Evolutionary conservation across 1,140 invertebrate genomes (phyloP).

Genomic region (Heliconius eleuchia): DNA sequence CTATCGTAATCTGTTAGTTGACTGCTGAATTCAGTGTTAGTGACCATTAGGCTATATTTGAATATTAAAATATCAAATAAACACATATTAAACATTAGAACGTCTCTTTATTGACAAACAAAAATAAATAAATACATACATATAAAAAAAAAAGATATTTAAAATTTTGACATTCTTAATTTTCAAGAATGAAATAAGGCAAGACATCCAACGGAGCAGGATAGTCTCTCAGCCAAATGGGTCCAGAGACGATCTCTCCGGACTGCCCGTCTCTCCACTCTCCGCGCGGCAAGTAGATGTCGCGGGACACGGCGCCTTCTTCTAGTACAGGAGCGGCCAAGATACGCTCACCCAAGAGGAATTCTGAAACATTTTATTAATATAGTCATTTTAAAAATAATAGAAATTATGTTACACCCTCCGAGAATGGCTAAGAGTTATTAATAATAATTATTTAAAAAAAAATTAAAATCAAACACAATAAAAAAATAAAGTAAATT

Average conservation of each 20-base stretch:
- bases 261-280: conserved; percentile 52
- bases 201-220: conserved; percentile 85
- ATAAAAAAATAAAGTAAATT: no score
- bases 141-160: background rate
- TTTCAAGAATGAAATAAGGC: conserved; percentile 83
- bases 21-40: no score
- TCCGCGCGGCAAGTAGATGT: conserved; percentile 88
- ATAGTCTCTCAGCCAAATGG: conserved; percentile 86
- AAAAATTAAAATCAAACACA: no score
- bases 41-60: no score
- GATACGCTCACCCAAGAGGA: conserved; percentile 90
- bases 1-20: no score
- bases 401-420: no score
- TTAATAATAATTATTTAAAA: no score
- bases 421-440: no score
- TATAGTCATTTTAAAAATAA: no score
- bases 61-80: no score
- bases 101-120: background rate
- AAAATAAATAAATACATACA: background rate
- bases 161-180: conserved; percentile 11
- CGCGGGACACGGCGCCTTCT: conserved; percentile 83
- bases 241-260: conserved; percentile 70
- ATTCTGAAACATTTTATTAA: conserved; percentile 83
- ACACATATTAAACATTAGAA: background rate
- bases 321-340: conserved; percentile 91